Evolutionary conservation across 2,113 vertebrate species (phyloP), one percentile per base, ranked within the genome.

Genomic region (Pantherophis guttatus): DNA sequence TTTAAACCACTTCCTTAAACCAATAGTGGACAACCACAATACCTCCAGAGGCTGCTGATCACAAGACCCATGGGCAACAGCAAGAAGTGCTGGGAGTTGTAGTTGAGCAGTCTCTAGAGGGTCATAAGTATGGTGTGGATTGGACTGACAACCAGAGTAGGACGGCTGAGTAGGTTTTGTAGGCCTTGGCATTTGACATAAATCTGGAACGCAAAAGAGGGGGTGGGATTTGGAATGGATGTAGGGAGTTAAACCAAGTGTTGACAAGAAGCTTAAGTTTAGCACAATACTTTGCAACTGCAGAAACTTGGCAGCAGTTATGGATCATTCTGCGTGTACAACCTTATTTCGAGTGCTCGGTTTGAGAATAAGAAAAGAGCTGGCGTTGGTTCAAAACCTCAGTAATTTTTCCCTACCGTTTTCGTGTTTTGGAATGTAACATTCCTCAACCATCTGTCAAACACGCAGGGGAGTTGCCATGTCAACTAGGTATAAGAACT

Each of bases 271-370:
- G n/a, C 87, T 48, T 92, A 55, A 17, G 44, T 39, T 59, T 21
- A 85, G 44, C 44, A 57, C 10, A 9, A 24, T 59, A 24, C 53
- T 48, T 50, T 29, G 89, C 55, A 59, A 23, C 39, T 50, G 57
- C 65, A 93, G 86, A 86, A 44, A 94, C 87, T 53, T 93, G 92
- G 93, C 93, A 75, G 95, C 92, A 90, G 19, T 19, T 93, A 21
- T n/a, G 92, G 52, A 75, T 91, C 91, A 93, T 94, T 92, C 65
- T 96, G 48, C 23, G 93, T 87, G 95, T 53, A 65, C 81, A 57
- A 94, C 92, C 92, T 90, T 29, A 26, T 11, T 93, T 58, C 17
- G 70, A 89, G 55, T 26, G 3, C 44, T 92, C 24, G 86, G 48
- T 93, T 93, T 94, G 57, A 94, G 75, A 50, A 50, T 55, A 93